Conservation (phyloP, 1,140 invertebrate species). For the Leptopilina boulardi region DNA sequence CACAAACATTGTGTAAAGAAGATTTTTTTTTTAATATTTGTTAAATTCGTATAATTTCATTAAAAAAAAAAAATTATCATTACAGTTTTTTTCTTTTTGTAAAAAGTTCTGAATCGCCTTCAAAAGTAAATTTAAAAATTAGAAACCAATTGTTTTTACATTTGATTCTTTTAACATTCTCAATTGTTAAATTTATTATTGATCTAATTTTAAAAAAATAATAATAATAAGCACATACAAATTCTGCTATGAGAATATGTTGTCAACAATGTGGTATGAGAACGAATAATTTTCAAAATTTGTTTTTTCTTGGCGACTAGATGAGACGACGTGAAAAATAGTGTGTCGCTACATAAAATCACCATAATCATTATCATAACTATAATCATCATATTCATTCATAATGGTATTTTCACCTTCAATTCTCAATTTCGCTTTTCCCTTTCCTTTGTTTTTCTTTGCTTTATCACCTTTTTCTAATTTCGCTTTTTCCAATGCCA, state of each 20-base stretch:
- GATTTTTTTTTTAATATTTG: too few relatives aligned
- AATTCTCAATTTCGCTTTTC: conserved; percentile 86
- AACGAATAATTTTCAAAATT: not conserved
- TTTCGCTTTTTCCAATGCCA: conserved; percentile 89
- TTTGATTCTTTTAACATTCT: not conserved
- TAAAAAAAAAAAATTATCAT: not conserved
- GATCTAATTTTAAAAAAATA: not conserved
- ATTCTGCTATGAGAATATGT: not conserved
- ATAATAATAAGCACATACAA: not conserved
- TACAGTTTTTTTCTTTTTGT: not conserved
- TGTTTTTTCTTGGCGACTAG: conserved; percentile 65
- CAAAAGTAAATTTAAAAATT: not conserved
- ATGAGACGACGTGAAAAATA: conserved; percentile 58
- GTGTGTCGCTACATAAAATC: conserved; percentile 82
- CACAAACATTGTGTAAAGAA: not conserved
- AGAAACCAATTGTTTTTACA: not conserved
- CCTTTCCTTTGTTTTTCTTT: conserved; percentile 85
- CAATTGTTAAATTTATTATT: conserved; percentile 19
- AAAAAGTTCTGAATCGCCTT: not conserved
- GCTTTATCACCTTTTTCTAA: conserved; percentile 84
- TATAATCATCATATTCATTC: conserved; percentile 78
- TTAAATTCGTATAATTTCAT: not conserved
- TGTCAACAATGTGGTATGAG: not conserved
- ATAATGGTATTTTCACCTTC: conserved; percentile 82
- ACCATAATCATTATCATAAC: conserved; percentile 79